Evolutionary conservation across 30 jellyfish, hydroid and myxozoan species (phyloP).

Genomic region (Turritopsis dohrnii): DNA sequence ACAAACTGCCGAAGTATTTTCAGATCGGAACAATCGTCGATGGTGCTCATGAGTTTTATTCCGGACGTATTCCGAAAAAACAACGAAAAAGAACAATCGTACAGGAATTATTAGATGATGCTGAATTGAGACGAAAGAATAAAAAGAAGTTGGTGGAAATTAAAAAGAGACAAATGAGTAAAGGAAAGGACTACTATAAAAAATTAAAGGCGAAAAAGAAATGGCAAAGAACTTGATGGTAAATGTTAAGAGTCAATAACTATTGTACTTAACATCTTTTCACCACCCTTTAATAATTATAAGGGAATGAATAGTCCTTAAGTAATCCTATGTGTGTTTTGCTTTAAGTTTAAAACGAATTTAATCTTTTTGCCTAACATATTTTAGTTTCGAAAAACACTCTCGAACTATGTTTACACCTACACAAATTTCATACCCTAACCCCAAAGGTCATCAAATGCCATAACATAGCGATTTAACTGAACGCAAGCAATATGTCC

Average conservation of each 20-base stretch:
- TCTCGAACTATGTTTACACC: no score
- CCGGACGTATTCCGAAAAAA: constrained; percentile 62
- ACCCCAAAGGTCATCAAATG: no score
- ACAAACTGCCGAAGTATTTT: constrained; percentile 56
- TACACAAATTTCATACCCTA: no score
- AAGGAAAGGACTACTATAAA: constrained; percentile 52
- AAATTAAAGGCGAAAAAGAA: constrained; percentile 33
- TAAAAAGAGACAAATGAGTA: constrained; percentile 43
- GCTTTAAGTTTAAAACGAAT: no score
- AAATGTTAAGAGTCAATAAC: neutral
- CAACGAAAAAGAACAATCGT: constrained; percentile 74
- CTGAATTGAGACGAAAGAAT: constrained; percentile 74
- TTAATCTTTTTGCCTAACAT: no score
- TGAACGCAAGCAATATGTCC: no score
- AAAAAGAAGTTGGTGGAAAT: constrained; percentile 52
- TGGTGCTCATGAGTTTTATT: constrained; percentile 82
- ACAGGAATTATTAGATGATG: constrained; percentile 78
- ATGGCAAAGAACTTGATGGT: constrained; percentile 38
- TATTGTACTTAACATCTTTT: neutral
- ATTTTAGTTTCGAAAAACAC: no score
- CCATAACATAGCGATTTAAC: no score
- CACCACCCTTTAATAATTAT: no score
- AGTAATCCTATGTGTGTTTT: no score
- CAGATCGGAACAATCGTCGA: constrained; percentile 88
- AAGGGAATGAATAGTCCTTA: no score